Percentiles rank a stretch among this genome's conserved stretches.
phyloP scores from a whole-genome alignment of 1,140 invertebrate genomes.

The Anadara kagoshimensis region DNA sequence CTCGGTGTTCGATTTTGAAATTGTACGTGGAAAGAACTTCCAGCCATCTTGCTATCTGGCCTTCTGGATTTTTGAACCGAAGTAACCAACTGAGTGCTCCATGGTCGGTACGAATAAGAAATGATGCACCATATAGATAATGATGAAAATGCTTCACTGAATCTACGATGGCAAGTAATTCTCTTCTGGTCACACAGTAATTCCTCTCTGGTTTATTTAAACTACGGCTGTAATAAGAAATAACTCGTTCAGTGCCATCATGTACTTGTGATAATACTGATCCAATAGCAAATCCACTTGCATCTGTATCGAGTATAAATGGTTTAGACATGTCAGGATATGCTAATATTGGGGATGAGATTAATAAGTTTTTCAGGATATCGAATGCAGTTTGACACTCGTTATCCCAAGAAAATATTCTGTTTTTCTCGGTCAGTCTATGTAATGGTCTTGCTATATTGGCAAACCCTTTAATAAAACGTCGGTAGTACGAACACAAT shows the following conservation, averaged over 20 bases:
- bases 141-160: constrained; percentile 30
- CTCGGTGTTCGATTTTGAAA: constrained; percentile 1
- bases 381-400: no score
- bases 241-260: neutral
- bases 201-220: neutral
- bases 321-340: constrained; percentile 13
- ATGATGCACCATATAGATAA: constrained; percentile 7
- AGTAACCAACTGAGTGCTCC: constrained; percentile 45
- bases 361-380: constrained; percentile 16
- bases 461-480: no score
- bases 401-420: no score
- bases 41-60: constrained; percentile 56
- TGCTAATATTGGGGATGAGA: constrained; percentile 7
- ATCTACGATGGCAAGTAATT: constrained; percentile 33
- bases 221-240: constrained; percentile 4
- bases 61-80: constrained; percentile 37
- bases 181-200: neutral
- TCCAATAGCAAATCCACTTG: neutral
- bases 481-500: no score
- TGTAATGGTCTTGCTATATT: no score
- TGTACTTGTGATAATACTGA: constrained; percentile 7
- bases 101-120: constrained; percentile 52
- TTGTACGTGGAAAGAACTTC: constrained; percentile 37
- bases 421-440: no score
- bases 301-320: constrained; percentile 5